A percentile compares a stretch with the other conserved stretches of the same genome.
Evolutionary conservation across 1,140 invertebrate genomes (phyloP).

Genomic region (Cecropterus lyciades): DNA sequence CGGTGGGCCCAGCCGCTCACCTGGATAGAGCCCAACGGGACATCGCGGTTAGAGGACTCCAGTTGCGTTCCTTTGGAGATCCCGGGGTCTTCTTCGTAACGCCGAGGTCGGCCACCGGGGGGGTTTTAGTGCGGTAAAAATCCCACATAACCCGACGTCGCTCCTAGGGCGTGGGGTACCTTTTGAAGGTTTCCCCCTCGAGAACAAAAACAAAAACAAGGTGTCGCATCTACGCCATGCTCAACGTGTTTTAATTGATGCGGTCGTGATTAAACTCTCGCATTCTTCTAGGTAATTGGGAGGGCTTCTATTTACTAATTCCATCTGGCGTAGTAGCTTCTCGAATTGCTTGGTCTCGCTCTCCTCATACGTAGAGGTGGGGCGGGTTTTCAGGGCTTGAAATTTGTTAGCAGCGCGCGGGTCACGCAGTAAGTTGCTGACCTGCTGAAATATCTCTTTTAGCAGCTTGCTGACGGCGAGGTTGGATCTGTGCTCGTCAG

Average conservation of each 20-base stretch:
- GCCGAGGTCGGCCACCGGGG: too few relatives aligned
- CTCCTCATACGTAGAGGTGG: conserved; percentile 8
- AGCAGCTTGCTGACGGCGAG: conserved; percentile 6
- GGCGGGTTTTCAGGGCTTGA: background rate
- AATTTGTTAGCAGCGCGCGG: conserved; percentile 1
- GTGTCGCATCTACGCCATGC: conserved; percentile 9
- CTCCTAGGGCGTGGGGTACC: too few relatives aligned
- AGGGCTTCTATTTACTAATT: conserved; percentile 4
- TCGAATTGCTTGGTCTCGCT: conserved; percentile 7
- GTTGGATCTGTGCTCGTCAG: conserved; percentile 10
- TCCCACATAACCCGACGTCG: too few relatives aligned
- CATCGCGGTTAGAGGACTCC: too few relatives aligned
- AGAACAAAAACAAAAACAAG: too few relatives aligned
- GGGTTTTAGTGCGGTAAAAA: too few relatives aligned
- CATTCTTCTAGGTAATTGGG: conserved; percentile 3
- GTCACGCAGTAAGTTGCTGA: conserved; percentile 14
- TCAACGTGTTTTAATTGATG: conserved; percentile 1
- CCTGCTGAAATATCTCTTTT: background rate
- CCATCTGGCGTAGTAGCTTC: conserved; percentile 9
- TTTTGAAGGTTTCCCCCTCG: too few relatives aligned
- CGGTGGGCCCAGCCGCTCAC: too few relatives aligned
- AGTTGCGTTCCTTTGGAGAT: too few relatives aligned
- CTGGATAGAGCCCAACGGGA: too few relatives aligned
- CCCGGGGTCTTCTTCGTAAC: too few relatives aligned
- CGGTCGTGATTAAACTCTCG: conserved; percentile 1